These are phyloP conservation scores for Hirtodrosophila confusa DNA, from an alignment of 2,888 invertebrate genomes.

Conservation along the genomic window DNA sequence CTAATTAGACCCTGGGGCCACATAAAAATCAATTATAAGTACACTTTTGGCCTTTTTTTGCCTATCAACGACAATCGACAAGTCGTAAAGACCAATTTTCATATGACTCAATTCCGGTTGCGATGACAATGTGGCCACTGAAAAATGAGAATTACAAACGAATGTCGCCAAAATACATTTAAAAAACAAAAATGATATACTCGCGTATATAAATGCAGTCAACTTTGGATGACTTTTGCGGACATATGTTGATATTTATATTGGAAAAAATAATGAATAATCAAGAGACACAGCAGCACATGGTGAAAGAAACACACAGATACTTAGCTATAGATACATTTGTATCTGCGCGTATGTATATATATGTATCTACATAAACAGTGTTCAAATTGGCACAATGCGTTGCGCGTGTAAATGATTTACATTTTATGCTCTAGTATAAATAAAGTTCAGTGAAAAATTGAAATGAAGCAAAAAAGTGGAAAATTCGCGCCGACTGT, in stretches of 20 bases:
- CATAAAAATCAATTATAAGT: conserved; percentile 70
- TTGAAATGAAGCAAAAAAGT: conserved; percentile 42
- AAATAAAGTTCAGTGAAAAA: conserved; percentile 50
- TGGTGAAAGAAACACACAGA: conserved; percentile 52
- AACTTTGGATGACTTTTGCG: conserved; percentile 25
- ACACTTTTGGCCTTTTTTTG: conserved; percentile 25
- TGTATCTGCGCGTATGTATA: conserved; percentile 34
- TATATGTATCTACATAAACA: conserved; percentile 19
- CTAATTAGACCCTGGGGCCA: conserved; percentile 71
- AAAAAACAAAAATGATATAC: conserved; percentile 7
- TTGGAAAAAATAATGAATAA: conserved; percentile 64
- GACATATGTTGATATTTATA: conserved; percentile 52
- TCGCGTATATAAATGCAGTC: conserved; percentile 13
- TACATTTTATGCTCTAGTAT: conserved; percentile 50
- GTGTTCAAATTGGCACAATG: conserved; percentile 73
- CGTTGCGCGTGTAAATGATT: conserved; percentile 60
- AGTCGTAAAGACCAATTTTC: conserved; percentile 50
- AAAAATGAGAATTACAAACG: conserved; percentile 19
- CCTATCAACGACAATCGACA: conserved; percentile 51
- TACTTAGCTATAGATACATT: conserved; percentile 44
- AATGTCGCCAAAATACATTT: conserved; percentile 64
- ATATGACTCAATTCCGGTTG: conserved; percentile 66
- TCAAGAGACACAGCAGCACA: conserved; percentile 56
- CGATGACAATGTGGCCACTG: conserved; percentile 23
- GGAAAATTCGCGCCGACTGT: conserved; percentile 34